Base-by-base conservation (phyloP, 2,797 vertebrate species). In the Lophotriccus pileatus region DNA sequence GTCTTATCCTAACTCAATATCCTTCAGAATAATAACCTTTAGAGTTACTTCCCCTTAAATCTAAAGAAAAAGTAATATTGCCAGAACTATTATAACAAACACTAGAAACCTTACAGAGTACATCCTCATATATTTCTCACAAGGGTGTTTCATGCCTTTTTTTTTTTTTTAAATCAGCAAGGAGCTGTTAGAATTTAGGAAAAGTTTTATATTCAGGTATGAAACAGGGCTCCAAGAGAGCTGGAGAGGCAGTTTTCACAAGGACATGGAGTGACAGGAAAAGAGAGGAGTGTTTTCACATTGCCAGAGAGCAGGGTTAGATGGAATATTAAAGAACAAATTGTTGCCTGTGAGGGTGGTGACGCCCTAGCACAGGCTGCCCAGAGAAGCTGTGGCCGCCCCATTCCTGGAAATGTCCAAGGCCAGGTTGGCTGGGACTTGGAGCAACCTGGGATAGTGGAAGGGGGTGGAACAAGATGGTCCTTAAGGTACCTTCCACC, bases 381-480 rank as follows among this genome's bases (percentile, higher is more conserved):
- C 23, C 44, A 80, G 27, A 52, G 37, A 4, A 52, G 52, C 28
- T 53, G 24, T 12, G 46, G 28, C 24, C 74, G 53, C 17, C 21
- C n/a, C 60, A 74, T 32, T 21, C 14, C 24, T 44, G 46, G n/a
- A 1, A 74, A 5, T 53, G 53, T 5, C 30, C 52, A 10, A n/a
- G 20, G 11, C 13, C 44, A n/a, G 28, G 13, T 0, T 50, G 66
- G 58, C 17, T 2, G 2, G 13, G 44, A 25, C 6, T 46, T 12
- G 14, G 32, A 49, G 18, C 12, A 49, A 0, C 22, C 12, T 58
- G 43, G 36, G 32, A 5, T 1, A 6, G 10, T 39, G 25, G 34
- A 0, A 36, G 5, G 28, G 20, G 4, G 7, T 41, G 34, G 25
- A 19, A 6, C 7, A 20, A 6, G 8, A 7, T 12, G 32, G 22